phyloP scores from a whole-genome alignment of 2,888 invertebrate genomes.

The Camptogramma bilineatum region DNA sequence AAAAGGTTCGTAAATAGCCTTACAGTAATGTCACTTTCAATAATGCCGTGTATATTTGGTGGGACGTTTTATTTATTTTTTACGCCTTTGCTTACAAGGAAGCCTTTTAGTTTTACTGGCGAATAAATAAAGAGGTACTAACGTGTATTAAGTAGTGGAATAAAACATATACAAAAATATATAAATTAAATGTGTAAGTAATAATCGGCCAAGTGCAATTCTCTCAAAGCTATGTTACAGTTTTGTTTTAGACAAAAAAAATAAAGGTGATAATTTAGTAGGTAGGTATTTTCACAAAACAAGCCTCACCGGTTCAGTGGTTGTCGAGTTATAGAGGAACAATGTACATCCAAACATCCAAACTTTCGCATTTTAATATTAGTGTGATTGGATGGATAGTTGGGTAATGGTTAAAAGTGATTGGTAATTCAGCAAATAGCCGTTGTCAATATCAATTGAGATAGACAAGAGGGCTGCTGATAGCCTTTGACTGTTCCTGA shows the following conservation, averaged over 20 bases:
- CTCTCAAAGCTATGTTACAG: too few relatives aligned
- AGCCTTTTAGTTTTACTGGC: conserved; percentile 21
- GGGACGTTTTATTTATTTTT: conserved; percentile 13
- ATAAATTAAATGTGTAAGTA: too few relatives aligned
- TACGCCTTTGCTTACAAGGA: conserved; percentile 9
- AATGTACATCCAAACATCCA: too few relatives aligned
- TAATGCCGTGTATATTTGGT: neutral
- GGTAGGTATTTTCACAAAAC: too few relatives aligned
- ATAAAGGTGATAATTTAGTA: too few relatives aligned
- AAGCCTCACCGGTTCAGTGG: too few relatives aligned
- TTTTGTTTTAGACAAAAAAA: too few relatives aligned
- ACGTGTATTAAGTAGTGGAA: conserved; percentile 8
- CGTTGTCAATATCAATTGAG: neutral
- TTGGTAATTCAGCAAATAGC: neutral
- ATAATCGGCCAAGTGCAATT: too few relatives aligned
- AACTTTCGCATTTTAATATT: too few relatives aligned
- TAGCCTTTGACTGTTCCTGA: neutral
- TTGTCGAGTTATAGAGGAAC: too few relatives aligned
- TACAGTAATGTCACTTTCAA: neutral
- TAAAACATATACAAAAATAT: neutral
- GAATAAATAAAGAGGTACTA: conserved; percentile 13
- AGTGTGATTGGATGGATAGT: too few relatives aligned
- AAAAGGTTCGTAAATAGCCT: too few relatives aligned
- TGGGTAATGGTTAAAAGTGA: neutral
- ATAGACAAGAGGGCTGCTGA: neutral